A percentile compares a stretch with the other conserved stretches of the same genome.
Evolutionary conservation across 2,888 invertebrate genomes (phyloP).

Genomic region (Agrotis exclamationis): DNA sequence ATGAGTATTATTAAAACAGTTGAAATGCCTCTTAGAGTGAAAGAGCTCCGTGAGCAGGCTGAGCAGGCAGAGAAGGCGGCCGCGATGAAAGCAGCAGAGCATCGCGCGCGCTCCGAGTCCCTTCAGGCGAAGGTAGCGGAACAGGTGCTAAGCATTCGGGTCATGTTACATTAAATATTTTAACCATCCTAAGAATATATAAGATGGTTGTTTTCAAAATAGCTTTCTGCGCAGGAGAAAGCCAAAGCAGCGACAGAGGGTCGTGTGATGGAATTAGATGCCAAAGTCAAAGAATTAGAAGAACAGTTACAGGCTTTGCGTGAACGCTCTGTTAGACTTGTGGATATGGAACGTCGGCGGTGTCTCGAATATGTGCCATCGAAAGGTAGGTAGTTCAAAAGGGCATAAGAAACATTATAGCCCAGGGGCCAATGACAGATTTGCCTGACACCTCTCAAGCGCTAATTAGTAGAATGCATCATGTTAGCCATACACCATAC

Average conservation of each 20-base stretch:
- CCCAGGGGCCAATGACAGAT: no score
- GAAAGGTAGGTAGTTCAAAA: slow-evolving; percentile 74
- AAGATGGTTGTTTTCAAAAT: slow-evolving; percentile 34
- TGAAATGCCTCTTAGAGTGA: slow-evolving; percentile 74
- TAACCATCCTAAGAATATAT: not conserved
- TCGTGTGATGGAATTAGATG: slow-evolving; percentile 73
- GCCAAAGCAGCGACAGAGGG: slow-evolving; percentile 68
- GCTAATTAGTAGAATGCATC: no score
- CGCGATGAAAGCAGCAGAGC: slow-evolving; percentile 69
- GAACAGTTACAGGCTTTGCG: slow-evolving; percentile 73
- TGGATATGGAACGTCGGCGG: slow-evolving; percentile 79
- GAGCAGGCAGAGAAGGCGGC: slow-evolving; percentile 73
- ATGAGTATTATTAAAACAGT: slow-evolving; percentile 2
- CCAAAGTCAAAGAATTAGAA: slow-evolving; percentile 77
- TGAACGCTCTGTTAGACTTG: slow-evolving; percentile 78
- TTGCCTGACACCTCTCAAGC: no score
- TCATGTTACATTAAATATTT: slow-evolving; percentile 46
- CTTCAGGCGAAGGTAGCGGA: slow-evolving; percentile 83
- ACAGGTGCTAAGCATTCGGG: slow-evolving; percentile 78
- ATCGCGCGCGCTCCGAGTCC: slow-evolving; percentile 71
- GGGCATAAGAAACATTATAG: no score
- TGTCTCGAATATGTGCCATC: slow-evolving; percentile 82
- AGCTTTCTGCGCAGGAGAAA: slow-evolving; percentile 75
- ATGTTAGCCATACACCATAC: no score
- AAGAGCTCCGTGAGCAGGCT: slow-evolving; percentile 81